Evolutionary conservation across 35 echinoderm and acorn worm genomes (phyloP), one percentile per base, ranked within the genome.

Genomic region (Strongylocentrotus purpuratus): DNA sequence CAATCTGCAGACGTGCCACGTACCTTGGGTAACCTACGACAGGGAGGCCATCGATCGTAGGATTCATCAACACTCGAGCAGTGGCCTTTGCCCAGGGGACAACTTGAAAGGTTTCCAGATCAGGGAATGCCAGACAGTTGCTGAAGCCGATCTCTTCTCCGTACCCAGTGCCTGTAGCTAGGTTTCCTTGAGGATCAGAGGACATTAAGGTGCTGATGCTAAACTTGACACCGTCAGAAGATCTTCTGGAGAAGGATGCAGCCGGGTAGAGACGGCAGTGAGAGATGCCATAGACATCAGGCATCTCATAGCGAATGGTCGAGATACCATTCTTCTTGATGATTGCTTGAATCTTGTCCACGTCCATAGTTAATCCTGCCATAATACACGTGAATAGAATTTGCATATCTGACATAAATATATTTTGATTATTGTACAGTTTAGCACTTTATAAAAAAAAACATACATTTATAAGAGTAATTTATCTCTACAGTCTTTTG

Each of bases 241-340:
- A 48, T n/a, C 86, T 95, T 10, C 61, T 50, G 9, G 9, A 31
- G 32, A 96, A 96, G 86, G 88, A 71, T 58, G 92, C 46, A 15
- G 95, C 95, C 3, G 92, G 95, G 48, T 87, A 48, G 25, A 85
- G 33, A 31, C 85, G 94, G 28, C 87, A 95, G 61, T 95, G 85
- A 31, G 96, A 95, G 31, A 97, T 97, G n/a, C 95, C 96, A 28
- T 94, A 95, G 46, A 94, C 88, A 94, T 97, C 96, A n/a, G 95
- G 33, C 50, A 95, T 86, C 88, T 97, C 96, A 94, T 96, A 97
- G 15, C 96, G 95, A 45, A 97, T 91, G 32, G 96, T 91, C 31
- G 95, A 86, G 28, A 97, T 96, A 25, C 94, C 86, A 20, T 96
- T 88, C 46, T 94, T 60, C 14, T 96, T 87, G 88, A 97, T 96